phyloP scores from a whole-genome alignment of 1,140 invertebrate genomes.

The Goniozus legneri region DNA sequence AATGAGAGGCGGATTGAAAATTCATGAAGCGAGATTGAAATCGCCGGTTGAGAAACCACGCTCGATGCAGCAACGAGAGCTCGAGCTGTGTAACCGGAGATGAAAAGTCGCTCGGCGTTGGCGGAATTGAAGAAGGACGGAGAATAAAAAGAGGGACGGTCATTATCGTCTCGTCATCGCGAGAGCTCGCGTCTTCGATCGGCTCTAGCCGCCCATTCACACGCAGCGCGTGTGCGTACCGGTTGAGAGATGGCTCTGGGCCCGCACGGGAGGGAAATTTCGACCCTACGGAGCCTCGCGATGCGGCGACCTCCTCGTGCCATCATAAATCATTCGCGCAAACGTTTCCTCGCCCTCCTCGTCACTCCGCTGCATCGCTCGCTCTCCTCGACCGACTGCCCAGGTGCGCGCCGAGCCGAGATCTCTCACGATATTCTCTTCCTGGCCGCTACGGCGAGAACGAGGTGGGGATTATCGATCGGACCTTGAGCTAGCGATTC shows the following conservation, averaged over 20 bases:
- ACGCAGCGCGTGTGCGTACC: conserved; percentile 10
- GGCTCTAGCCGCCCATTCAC: conserved; percentile 18
- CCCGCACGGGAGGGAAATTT: conserved; percentile 15
- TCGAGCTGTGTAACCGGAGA: too few relatives aligned
- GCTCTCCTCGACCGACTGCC: neutral
- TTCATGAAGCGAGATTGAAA: too few relatives aligned
- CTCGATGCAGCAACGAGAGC: too few relatives aligned
- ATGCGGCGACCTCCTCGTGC: neutral
- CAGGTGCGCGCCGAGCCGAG: neutral
- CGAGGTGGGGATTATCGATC: conserved; percentile 1
- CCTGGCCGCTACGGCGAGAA: neutral
- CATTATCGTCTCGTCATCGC: conserved; percentile 18
- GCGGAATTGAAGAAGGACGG: too few relatives aligned
- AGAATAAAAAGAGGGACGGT: too few relatives aligned
- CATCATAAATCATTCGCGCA: conserved; percentile 14
- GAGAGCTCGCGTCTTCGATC: conserved; percentile 12
- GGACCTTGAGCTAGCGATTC: too few relatives aligned
- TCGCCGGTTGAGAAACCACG: too few relatives aligned
- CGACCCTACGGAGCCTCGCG: conserved; percentile 5
- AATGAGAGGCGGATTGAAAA: too few relatives aligned
- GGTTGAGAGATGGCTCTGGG: conserved; percentile 1
- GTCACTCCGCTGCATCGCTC: neutral
- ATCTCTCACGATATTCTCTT: neutral
- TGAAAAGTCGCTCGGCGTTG: too few relatives aligned
- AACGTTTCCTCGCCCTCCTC: conserved; percentile 11